Evolutionary conservation across 2,888 invertebrate species (phyloP).

Genomic region (Zootermopsis nevadensis): DNA sequence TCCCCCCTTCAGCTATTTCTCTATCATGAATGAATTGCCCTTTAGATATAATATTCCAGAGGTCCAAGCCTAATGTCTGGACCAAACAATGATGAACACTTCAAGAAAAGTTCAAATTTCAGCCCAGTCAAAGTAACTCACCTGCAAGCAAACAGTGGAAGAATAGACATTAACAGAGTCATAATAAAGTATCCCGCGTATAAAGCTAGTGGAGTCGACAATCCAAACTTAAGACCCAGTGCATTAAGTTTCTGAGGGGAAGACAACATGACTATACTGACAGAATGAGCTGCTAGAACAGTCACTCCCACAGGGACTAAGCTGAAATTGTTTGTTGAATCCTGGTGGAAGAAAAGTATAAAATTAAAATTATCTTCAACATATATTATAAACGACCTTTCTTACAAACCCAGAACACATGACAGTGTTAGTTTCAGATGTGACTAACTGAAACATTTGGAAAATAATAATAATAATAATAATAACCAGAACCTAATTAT

Average conservation of each 20-base stretch:
- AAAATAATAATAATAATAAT: too few relatives aligned
- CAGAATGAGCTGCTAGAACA: slow-evolving; percentile 66
- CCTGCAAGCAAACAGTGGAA: slow-evolving; percentile 58
- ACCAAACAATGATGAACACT: too few relatives aligned
- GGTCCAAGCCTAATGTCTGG: too few relatives aligned
- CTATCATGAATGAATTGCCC: too few relatives aligned
- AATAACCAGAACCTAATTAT: too few relatives aligned
- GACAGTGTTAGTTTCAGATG: too few relatives aligned
- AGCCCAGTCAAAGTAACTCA: not conserved
- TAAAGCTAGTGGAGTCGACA: slow-evolving; percentile 72
- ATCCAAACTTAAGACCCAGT: slow-evolving; percentile 61
- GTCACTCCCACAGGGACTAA: slow-evolving; percentile 67
- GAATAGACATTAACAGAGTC: slow-evolving; percentile 63
- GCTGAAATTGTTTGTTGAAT: slow-evolving; percentile 56
- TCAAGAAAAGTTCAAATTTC: not conserved
- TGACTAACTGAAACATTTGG: too few relatives aligned
- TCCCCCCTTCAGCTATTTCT: too few relatives aligned
- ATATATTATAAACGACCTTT: too few relatives aligned
- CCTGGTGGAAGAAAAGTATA: slow-evolving; percentile 1
- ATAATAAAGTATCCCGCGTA: slow-evolving; percentile 67
- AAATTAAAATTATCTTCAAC: not conserved
- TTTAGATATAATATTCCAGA: too few relatives aligned
- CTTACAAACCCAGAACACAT: too few relatives aligned
- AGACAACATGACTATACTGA: slow-evolving; percentile 66
- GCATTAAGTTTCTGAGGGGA: slow-evolving; percentile 60